These are phyloP conservation scores for Trichogramma dendrolimi DNA, from an alignment of 2,888 invertebrate genomes.

Conservation along the genomic window DNA sequence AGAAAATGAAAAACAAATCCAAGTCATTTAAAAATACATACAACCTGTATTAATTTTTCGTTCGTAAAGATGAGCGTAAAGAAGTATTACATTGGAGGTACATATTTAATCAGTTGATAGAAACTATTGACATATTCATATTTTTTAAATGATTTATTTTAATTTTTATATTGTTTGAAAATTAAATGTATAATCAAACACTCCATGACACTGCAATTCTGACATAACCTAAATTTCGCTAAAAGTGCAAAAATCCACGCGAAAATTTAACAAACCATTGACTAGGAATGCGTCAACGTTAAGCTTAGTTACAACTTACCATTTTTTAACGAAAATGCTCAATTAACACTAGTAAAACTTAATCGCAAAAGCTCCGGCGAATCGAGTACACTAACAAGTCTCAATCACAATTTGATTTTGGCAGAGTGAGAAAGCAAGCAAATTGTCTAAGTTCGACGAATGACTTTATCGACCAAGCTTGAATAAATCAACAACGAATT, in stretches of 20 bases:
- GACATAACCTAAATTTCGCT: constrained; percentile 29
- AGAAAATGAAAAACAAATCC: constrained; percentile 35
- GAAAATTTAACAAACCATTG: background rate
- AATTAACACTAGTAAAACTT: constrained; percentile 4
- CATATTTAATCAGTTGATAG: background rate
- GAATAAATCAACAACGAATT: no score
- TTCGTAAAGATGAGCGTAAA: background rate
- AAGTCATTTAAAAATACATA: background rate
- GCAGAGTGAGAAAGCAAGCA: no score
- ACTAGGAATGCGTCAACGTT: background rate
- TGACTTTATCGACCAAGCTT: no score
- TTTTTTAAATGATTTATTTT: background rate
- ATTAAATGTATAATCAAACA: constrained; percentile 14
- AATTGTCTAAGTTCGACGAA: no score
- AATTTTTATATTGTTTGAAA: background rate
- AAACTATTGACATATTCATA: background rate
- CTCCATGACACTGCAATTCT: constrained; percentile 36
- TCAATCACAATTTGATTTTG: no score
- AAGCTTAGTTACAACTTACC: constrained; percentile 15
- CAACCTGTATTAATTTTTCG: background rate
- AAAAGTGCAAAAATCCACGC: no score
- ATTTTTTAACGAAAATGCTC: constrained; percentile 10
- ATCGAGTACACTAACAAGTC: background rate
- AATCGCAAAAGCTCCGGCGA: constrained; percentile 12
- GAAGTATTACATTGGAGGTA: background rate